Base-by-base conservation (phyloP, 2,113 vertebrate species). In the Trachemys scripta region DNA sequence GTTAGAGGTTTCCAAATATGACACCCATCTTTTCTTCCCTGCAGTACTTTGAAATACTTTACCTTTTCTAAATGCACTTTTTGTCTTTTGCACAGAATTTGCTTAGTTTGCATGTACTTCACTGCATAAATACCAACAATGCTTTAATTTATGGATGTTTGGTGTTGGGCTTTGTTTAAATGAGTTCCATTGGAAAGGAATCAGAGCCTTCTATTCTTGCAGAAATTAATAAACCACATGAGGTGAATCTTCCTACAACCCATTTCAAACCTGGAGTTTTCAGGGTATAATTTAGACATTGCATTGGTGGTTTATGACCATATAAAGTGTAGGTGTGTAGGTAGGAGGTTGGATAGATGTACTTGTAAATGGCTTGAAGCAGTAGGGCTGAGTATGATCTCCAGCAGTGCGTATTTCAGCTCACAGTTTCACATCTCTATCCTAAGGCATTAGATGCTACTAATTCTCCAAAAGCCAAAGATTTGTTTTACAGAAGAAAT, bases 381-480 rank as follows among this genome's bases (percentile, higher is more conserved):
- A 94, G 95, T 92, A 88, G 83, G 95, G 90, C 87, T 92, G 96
- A 96, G 95, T 92, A 92, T 90, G 92, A 88, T 95, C 96, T 94
- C 97, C 96, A 97, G 90, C 89, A 47, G 96, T 94, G 97, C 87
- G 82, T 98, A 98, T 98, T 98, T 98, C 95, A 98, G 97, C 96
- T 98, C 98, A 97, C 97, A 97, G 97, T 98, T 98, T 98, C 97
- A 93, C 90, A 92, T 98, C 95, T 98, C 92, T 97, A 11, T 98
- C 98, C 96, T 95, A 88, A 98, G 98, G 97, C 98, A 97, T 96
- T 97, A 94, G 93, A 98, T 96, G 95, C 95, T 96, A 92, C 97
- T 98, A 98, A 98, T 98, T 98, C 97, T 98, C 97, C 94, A 96
- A 97, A 98, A 98, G 93, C 94, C 93, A 88, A 97, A 98, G 96